These are phyloP conservation scores for Phortica okadai DNA, from an alignment of 2,888 invertebrate species.

Conservation along the genomic window DNA sequence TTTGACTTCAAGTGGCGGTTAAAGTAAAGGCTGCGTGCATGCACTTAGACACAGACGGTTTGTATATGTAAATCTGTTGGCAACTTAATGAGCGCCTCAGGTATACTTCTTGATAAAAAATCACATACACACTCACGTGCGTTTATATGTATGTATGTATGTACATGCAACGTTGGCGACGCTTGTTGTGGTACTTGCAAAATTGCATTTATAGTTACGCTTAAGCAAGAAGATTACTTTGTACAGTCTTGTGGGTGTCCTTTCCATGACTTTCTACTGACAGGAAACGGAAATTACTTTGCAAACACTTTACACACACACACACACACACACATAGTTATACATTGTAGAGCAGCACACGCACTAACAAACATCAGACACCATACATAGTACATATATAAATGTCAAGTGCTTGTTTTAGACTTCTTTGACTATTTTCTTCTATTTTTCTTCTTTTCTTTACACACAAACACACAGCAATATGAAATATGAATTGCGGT, in stretches of 20 bases:
- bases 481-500: constrained; percentile 69
- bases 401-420: constrained; percentile 54
- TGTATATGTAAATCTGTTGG: constrained; percentile 30
- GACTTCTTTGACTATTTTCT: constrained; percentile 43
- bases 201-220: constrained; percentile 7
- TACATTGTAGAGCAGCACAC: neutral
- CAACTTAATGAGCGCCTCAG: constrained; percentile 50
- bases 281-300: constrained; percentile 70
- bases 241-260: constrained; percentile 15
- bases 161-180: constrained; percentile 36
- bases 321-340: constrained; percentile 37
- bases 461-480: constrained; percentile 51
- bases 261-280: constrained; percentile 52
- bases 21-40: neutral
- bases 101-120: neutral
- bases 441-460: constrained; percentile 20
- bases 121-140: constrained; percentile 31
- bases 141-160: neutral
- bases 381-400: constrained; percentile 13
- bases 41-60: neutral
- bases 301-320: constrained; percentile 64
- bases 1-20: neutral
- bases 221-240: neutral
- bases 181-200: constrained; percentile 4
- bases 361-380: neutral